Percentiles rank a stretch among this genome's conserved stretches.
Evolutionary conservation across 2,888 invertebrate genomes (phyloP).

Genomic region (Lacanobia oleracea): DNA sequence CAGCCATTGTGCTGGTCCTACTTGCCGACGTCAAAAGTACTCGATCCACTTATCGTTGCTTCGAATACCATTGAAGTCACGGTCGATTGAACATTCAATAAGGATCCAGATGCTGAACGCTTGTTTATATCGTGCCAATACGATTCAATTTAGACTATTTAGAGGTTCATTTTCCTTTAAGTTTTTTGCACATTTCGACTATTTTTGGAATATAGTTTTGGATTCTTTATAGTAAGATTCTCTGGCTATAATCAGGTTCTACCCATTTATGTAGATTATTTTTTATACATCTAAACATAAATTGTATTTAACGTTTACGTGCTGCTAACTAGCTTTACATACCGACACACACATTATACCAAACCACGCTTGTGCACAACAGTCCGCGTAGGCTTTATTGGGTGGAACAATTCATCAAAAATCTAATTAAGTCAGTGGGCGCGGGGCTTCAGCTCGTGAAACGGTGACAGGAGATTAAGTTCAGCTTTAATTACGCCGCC

Average conservation of each 20-base stretch:
- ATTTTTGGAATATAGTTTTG: constrained; percentile 29
- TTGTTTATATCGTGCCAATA: constrained; percentile 67
- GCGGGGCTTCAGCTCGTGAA: constrained; percentile 72
- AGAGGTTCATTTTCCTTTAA: constrained; percentile 40
- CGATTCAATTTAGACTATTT: constrained; percentile 58
- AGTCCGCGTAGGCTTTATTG: constrained; percentile 51
- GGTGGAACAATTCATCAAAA: constrained; percentile 81
- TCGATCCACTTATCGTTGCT: constrained; percentile 78
- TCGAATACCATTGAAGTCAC: constrained; percentile 83
- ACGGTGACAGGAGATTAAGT: constrained; percentile 86
- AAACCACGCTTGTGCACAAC: constrained; percentile 44
- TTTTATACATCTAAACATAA: neutral
- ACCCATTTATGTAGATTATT: neutral
- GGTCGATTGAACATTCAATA: constrained; percentile 81
- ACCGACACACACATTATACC: constrained; percentile 3
- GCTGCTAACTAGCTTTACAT: constrained; percentile 1
- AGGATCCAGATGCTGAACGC: constrained; percentile 73
- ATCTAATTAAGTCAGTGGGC: constrained; percentile 81
- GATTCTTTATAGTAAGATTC: neutral
- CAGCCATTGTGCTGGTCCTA: constrained; percentile 74
- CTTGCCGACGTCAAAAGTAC: constrained; percentile 78
- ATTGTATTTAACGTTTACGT: neutral
- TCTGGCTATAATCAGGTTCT: neutral
- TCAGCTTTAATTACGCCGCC: constrained; percentile 84
- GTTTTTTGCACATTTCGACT: constrained; percentile 39